phyloP scores from a whole-genome alignment of 2,113 vertebrate species.

The Boulengeromyrus knoepffleri region DNA sequence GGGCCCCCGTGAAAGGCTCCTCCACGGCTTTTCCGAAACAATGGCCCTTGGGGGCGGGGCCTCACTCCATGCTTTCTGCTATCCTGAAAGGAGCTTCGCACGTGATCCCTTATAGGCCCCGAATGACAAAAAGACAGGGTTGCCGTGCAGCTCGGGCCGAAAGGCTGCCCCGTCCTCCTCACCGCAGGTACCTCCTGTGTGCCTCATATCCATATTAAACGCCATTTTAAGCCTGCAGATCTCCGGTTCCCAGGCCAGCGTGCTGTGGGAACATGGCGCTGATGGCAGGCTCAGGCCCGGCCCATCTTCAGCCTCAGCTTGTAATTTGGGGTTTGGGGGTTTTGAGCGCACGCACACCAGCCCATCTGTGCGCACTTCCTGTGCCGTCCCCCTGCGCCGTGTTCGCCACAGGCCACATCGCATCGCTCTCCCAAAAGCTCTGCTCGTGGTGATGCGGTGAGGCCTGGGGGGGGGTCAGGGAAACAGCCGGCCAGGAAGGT shows the following conservation, averaged over 20 bases:
- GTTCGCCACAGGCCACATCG: not conserved
- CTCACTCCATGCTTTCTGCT: not conserved
- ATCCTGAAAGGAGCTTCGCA: not conserved
- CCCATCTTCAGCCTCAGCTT: slow-evolving; percentile 53
- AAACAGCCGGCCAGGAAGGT: not conserved
- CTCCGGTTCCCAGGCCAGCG: slow-evolving; percentile 44
- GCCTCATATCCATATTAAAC: not conserved
- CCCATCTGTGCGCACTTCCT: slow-evolving; percentile 38
- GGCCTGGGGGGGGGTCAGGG: not conserved
- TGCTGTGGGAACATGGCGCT: slow-evolving; percentile 56
- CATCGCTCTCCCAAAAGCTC: not conserved
- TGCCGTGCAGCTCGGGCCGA: not conserved
- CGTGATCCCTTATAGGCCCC: not conserved
- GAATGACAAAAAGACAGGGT: not conserved
- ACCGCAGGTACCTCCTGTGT: not conserved
- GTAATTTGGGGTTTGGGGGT: slow-evolving; percentile 60
- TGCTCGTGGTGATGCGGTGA: not conserved
- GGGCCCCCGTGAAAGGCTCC: slow-evolving; percentile 28
- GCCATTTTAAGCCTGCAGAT: slow-evolving; percentile 27
- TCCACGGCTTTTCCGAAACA: slow-evolving; percentile 21
- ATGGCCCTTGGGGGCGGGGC: slow-evolving; percentile 23
- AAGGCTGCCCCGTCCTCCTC: not conserved
- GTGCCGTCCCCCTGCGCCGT: not conserved
- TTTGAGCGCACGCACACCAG: slow-evolving; percentile 43
- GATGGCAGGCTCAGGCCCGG: slow-evolving; percentile 42